Evolutionary conservation across 2,113 vertebrate genomes (phyloP).

Genomic region (Naja naja): DNA sequence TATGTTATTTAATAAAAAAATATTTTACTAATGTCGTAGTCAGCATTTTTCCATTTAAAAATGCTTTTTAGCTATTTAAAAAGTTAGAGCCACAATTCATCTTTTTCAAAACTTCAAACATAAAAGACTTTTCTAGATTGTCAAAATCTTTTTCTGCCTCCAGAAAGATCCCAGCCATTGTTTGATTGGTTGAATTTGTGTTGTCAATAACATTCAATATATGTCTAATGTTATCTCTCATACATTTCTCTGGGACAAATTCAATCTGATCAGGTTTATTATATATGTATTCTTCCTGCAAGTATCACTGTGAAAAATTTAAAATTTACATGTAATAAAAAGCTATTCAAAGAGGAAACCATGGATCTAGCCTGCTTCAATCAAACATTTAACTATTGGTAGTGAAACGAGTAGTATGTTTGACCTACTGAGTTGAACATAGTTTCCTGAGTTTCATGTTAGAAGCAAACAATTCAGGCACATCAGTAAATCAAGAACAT

Average conservation of each 20-base stretch:
- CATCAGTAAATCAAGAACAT: constrained; percentile 41
- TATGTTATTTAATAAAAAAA: not conserved
- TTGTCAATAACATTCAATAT: not conserved
- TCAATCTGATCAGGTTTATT: not conserved
- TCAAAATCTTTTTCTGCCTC: not conserved
- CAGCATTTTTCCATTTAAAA: not conserved
- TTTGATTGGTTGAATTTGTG: not conserved
- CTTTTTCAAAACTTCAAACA: not conserved
- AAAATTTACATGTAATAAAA: not conserved
- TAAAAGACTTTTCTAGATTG: not conserved
- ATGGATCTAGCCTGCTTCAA: not conserved
- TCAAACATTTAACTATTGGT: not conserved
- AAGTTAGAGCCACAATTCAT: not conserved
- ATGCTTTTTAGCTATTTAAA: not conserved
- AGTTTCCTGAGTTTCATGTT: not conserved
- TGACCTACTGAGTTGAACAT: not conserved
- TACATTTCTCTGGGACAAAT: not conserved
- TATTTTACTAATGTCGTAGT: not conserved
- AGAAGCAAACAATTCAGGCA: constrained; percentile 13
- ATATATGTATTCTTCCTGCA: not conserved
- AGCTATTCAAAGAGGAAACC: not conserved
- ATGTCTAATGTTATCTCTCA: not conserved
- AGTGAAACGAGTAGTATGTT: not conserved
- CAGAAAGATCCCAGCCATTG: not conserved
- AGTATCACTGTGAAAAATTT: not conserved